phyloP scores from a whole-genome alignment of 2,113 vertebrate genomes.

The Ochotona princeps region DNA sequence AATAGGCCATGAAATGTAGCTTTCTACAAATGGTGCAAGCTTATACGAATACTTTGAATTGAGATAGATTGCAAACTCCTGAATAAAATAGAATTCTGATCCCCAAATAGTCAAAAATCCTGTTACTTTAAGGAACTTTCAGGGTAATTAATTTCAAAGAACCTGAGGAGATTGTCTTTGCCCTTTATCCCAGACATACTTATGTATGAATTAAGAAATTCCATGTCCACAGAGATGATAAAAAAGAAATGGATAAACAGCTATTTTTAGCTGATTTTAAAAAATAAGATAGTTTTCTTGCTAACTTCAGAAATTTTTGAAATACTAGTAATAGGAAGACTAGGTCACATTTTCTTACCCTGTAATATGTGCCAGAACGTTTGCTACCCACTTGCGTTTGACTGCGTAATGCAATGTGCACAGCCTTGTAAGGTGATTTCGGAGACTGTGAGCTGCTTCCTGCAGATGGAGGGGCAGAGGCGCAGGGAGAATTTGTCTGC shows the following conservation, averaged over 20 bases:
- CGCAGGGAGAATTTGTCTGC: neutral
- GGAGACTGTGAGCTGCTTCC: neutral
- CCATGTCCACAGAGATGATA: neutral
- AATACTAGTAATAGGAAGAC: neutral
- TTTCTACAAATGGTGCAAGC: slow-evolving; percentile 29
- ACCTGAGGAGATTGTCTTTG: neutral
- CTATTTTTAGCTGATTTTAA: neutral
- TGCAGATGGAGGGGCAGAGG: neutral
- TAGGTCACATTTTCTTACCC: neutral
- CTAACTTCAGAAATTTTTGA: slow-evolving; percentile 30
- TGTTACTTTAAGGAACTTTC: slow-evolving; percentile 16
- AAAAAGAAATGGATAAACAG: neutral
- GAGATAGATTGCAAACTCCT: neutral
- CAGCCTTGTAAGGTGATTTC: neutral
- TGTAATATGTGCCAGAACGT: neutral
- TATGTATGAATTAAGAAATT: slow-evolving; percentile 12
- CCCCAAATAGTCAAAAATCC: neutral
- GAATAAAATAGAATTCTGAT: neutral
- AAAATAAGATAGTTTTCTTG: neutral
- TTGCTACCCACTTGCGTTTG: too few species aligned
- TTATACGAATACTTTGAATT: slow-evolving; percentile 20
- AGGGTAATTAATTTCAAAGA: slow-evolving; percentile 37
- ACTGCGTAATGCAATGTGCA: neutral
- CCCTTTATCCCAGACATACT: neutral
- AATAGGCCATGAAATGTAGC: neutral